phyloP scores from a whole-genome alignment of 2,113 vertebrate genomes.

The Procapra przewalskii region DNA sequence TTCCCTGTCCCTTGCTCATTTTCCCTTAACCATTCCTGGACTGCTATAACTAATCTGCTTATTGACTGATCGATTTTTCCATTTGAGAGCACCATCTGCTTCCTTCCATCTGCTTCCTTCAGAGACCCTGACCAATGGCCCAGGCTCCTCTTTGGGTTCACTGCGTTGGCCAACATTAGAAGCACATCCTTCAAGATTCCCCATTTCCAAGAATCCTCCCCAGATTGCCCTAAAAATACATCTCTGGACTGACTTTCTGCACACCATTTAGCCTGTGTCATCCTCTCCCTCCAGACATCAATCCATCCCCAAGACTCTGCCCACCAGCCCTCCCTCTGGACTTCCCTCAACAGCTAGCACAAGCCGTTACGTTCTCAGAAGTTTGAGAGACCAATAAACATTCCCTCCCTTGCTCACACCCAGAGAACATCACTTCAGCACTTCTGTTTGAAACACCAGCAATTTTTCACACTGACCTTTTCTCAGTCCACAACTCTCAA shows the following conservation, averaged over 20 bases:
- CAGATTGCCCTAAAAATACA: neutral
- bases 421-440: neutral
- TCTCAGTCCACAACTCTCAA: neutral
- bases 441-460: neutral
- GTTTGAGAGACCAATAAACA: neutral
- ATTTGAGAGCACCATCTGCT: neutral
- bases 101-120: neutral
- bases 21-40: neutral
- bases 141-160: neutral
- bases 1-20: neutral
- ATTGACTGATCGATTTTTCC: neutral
- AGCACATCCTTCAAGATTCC: neutral
- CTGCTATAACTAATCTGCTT: neutral
- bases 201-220: neutral
- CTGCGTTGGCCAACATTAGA: neutral
- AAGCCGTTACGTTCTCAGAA: neutral
- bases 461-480: neutral
- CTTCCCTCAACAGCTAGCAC: no score
- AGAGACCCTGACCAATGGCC: neutral
- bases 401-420: neutral
- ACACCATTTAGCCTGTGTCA: neutral
- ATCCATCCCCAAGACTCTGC: neutral
- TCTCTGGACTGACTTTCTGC: neutral
- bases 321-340: neutral
- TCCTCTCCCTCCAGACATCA: neutral